Percentiles rank a stretch among this genome's conserved stretches.
phyloP scores from a whole-genome alignment of 2,888 invertebrate species.

The Eupithecia tripunctaria region DNA sequence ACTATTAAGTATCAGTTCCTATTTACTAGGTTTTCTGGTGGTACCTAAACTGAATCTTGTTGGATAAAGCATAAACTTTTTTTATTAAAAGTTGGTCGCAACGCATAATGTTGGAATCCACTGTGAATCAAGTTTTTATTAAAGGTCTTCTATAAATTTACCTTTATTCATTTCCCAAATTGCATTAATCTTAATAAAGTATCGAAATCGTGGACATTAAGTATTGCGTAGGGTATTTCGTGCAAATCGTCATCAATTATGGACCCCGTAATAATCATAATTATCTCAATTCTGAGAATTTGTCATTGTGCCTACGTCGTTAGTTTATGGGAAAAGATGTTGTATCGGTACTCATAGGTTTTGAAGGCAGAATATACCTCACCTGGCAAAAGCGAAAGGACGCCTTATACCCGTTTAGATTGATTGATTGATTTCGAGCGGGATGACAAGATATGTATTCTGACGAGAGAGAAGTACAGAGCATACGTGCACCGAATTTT shows the following conservation, averaged over 20 bases:
- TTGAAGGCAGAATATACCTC: neutral
- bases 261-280: constrained; percentile 19
- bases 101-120: constrained; percentile 22
- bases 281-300: constrained; percentile 18
- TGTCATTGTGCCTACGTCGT: neutral
- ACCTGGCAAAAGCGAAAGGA: neutral
- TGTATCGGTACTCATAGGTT: neutral
- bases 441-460: no score
- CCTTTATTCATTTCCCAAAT: constrained; percentile 23
- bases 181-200: constrained; percentile 29
- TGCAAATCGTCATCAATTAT: constrained; percentile 24
- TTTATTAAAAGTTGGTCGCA: neutral
- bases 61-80: neutral
- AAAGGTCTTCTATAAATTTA: constrained; percentile 31
- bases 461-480: no score
- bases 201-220: constrained; percentile 28
- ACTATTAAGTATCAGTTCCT: neutral
- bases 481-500: no score
- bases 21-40: neutral
- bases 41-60: neutral
- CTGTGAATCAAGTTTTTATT: constrained; percentile 30
- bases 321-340: neutral
- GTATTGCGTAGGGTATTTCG: constrained; percentile 26
- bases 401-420: no score
- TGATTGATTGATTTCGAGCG: no score